phyloP scores from a whole-genome alignment of 2,797 vertebrate species.

The Sebastes umbrosus region DNA sequence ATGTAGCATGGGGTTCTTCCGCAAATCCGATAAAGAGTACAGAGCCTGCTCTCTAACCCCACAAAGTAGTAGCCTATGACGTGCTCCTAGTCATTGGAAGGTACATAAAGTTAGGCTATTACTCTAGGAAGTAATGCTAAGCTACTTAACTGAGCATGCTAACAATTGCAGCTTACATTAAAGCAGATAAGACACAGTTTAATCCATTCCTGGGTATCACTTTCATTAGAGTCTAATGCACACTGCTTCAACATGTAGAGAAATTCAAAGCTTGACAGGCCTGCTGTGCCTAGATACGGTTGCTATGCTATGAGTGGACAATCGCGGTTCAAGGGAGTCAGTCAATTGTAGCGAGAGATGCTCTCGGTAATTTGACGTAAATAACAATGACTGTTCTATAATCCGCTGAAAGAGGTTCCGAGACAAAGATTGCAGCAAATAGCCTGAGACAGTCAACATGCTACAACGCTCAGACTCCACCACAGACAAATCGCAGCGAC shows the following conservation, averaged over 20 bases:
- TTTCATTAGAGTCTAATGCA: not conserved
- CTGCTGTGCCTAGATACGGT: not conserved
- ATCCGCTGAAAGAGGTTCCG: constrained; percentile 3
- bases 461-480: not conserved
- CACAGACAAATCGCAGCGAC: not conserved
- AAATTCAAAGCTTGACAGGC: not conserved
- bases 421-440: constrained; percentile 26
- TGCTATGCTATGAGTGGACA: not conserved
- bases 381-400: constrained; percentile 3
- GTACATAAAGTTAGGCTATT: too few relatives aligned
- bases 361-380: constrained; percentile 19
- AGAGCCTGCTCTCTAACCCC: not conserved
- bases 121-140: not conserved
- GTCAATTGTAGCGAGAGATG: constrained; percentile 3
- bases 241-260: not conserved
- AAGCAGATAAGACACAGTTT: not conserved
- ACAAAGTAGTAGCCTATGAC: not conserved
- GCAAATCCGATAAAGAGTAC: not conserved
- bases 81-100: not conserved
- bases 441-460: constrained; percentile 8
- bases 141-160: not conserved
- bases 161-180: not conserved
- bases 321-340: not conserved
- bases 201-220: not conserved
- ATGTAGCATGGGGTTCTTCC: too few relatives aligned